A percentile compares a stretch with the other conserved stretches of the same genome.
Evolutionary conservation across 2,888 invertebrate genomes (phyloP).

Genomic region (Scotopteryx bipunctaria): DNA sequence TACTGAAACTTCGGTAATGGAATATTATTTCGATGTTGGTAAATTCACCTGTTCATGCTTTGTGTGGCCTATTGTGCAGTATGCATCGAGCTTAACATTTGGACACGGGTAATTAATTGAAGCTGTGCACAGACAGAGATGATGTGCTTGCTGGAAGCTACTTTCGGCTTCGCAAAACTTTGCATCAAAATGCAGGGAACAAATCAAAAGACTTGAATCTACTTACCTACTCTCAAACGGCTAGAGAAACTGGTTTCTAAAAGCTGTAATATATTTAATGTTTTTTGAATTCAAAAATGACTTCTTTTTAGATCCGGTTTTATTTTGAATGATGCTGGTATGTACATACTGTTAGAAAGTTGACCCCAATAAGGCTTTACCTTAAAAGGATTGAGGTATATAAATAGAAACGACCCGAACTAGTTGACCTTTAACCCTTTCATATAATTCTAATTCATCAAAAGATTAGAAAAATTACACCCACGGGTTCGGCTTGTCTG

Average conservation of each 20-base stretch:
- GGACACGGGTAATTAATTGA: constrained; percentile 67
- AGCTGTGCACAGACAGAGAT: constrained; percentile 44
- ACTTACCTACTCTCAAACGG: too few species aligned
- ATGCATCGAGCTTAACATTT: constrained; percentile 51
- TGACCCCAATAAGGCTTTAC: too few species aligned
- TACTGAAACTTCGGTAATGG: constrained; percentile 46
- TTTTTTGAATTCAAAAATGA: background rate
- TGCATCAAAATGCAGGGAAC: background rate
- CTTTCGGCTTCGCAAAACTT: constrained; percentile 16
- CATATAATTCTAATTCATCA: background rate
- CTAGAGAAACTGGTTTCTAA: background rate
- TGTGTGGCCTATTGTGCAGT: constrained; percentile 40
- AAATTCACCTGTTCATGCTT: constrained; percentile 22
- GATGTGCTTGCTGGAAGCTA: constrained; percentile 32
- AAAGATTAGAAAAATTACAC: background rate
- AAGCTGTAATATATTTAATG: background rate
- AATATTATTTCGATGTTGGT: constrained; percentile 38
- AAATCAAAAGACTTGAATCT: background rate
- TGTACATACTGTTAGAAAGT: background rate
- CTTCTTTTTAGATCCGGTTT: too few species aligned
- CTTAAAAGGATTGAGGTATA: too few species aligned
- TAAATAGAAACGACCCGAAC: too few species aligned
- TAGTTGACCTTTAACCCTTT: too few species aligned
- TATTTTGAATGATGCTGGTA: background rate
- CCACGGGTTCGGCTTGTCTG: background rate